These are phyloP conservation scores for Hypotaenidia okinawae DNA, from an alignment of 2,797 vertebrate genomes.

Conservation along the genomic window DNA sequence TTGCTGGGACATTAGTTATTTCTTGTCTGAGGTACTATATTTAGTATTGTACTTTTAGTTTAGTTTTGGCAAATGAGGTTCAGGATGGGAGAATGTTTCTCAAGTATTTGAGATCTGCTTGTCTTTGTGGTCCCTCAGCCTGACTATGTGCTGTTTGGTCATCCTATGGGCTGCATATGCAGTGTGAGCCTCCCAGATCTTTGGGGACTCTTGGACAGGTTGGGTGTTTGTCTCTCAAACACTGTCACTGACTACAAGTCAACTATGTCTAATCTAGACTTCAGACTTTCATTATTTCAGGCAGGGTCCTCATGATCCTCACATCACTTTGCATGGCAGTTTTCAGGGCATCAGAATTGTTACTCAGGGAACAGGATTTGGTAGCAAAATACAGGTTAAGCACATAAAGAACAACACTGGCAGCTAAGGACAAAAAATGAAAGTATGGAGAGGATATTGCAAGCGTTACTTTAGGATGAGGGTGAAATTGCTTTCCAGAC, in stretches of 20 bases:
- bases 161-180: not conserved
- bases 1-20: not conserved
- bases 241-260: not conserved
- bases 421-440: not conserved
- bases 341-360: not conserved
- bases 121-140: not conserved
- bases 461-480: not conserved
- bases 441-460: not conserved
- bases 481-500: not conserved
- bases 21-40: not conserved
- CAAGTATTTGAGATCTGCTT: not conserved
- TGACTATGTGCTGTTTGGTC: not conserved
- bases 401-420: not conserved
- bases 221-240: not conserved
- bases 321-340: not conserved
- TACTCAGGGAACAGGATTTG: not conserved
- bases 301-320: not conserved
- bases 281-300: not conserved
- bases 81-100: not conserved
- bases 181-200: not conserved
- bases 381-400: not conserved
- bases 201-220: not conserved
- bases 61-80: not conserved
- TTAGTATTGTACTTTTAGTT: not conserved
- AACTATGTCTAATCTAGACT: not conserved